phyloP scores from a whole-genome alignment of 1,140 invertebrate species.

The Pectinophora gossypiella region DNA sequence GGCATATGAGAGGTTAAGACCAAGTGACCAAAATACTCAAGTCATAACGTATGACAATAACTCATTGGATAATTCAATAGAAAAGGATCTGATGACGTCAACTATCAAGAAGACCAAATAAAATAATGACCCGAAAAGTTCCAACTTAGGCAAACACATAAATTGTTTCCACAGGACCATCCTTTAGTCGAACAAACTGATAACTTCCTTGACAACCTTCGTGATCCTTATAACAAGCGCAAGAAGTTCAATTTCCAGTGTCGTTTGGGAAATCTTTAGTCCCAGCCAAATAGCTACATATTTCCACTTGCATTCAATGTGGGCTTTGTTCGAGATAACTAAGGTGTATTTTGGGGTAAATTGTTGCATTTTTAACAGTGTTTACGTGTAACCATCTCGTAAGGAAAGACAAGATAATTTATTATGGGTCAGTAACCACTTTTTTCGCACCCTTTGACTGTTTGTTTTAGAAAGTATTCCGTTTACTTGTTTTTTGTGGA shows the following conservation, averaged over 20 bases:
- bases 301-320: constrained; percentile 8
- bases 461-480: constrained; percentile 21
- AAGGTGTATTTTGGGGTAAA: constrained; percentile 8
- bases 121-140: constrained; percentile 53
- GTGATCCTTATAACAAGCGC: constrained; percentile 16
- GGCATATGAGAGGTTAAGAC: no score
- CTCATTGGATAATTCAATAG: not conserved
- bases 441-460: constrained; percentile 37
- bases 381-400: constrained; percentile 23
- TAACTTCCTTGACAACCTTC: constrained; percentile 15
- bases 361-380: not conserved
- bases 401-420: constrained; percentile 39
- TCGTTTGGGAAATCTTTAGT: not conserved
- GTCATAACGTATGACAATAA: no score
- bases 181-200: constrained; percentile 31
- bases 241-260: constrained; percentile 18
- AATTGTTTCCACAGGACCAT: constrained; percentile 57
- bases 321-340: constrained; percentile 2
- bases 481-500: not conserved
- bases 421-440: constrained; percentile 35
- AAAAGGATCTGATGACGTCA: not conserved
- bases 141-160: constrained; percentile 58
- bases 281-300: constrained; percentile 3
- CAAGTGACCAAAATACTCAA: no score
- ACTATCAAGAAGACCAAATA: constrained; percentile 23